These are phyloP conservation scores for Okapia johnstoni DNA, from an alignment of 2,113 vertebrate genomes.

Conservation along the genomic window DNA sequence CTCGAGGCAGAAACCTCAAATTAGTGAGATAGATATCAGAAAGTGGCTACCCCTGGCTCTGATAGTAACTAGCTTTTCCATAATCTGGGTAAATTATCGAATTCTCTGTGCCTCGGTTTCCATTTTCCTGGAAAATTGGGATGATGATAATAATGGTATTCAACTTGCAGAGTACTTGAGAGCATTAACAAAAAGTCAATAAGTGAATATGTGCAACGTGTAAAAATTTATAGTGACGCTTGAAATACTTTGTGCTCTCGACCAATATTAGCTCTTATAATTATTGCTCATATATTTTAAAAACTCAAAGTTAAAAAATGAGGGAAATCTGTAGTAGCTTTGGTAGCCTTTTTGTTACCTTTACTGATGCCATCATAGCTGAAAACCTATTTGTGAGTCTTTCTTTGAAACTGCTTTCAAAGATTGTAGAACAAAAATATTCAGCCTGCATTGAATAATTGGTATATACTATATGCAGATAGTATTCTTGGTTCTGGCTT, in stretches of 20 bases:
- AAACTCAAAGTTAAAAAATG: background rate
- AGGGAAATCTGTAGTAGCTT: background rate
- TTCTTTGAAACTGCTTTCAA: background rate
- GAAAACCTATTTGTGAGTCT: background rate
- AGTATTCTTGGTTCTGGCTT: background rate
- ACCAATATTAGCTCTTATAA: background rate
- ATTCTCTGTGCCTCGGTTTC: background rate
- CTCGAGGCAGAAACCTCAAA: background rate
- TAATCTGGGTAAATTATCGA: background rate
- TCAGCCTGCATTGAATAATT: background rate
- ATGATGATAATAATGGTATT: background rate
- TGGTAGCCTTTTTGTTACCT: background rate
- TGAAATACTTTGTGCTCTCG: background rate
- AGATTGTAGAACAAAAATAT: background rate
- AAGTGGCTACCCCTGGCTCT: background rate
- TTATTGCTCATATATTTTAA: background rate
- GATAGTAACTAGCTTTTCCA: background rate
- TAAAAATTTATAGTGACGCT: background rate
- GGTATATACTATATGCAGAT: background rate
- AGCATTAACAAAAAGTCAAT: background rate
- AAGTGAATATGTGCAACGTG: background rate
- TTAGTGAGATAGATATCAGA: background rate
- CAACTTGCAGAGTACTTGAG: background rate
- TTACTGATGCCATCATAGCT: background rate
- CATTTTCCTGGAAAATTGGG: background rate